Base-by-base conservation (phyloP, 2,888 invertebrate genomes). In the Leptinotarsa haldemani region DNA sequence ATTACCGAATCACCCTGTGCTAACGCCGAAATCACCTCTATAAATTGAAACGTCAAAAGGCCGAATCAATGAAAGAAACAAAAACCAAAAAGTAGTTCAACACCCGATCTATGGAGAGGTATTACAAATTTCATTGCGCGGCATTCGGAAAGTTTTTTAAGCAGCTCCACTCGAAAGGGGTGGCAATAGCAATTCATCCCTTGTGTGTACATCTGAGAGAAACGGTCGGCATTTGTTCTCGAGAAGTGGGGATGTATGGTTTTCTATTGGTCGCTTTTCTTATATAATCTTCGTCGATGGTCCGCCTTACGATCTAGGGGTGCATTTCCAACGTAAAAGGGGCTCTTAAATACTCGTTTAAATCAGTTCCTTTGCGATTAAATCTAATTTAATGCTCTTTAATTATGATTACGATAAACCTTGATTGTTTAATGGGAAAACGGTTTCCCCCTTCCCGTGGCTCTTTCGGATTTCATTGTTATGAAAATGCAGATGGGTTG, bases 341-440 rank as follows among this genome's bases (percentile, higher is more conserved):
- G 74, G 73, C 80, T 78, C 81, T 82, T 81, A 82, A 82, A 82
- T 79, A 78, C 80, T 79, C 82, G 82, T 82, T 82, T 80, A 77
- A 81, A 82, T 81, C 80, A 79, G 81, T 80, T 80, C 82, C 81
- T 84, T 83, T 82, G 77, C 82, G 85, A 84, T 85, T 83, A 84
- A 80, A 84, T 83, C 83, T 82, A 82, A 82, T 84, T 84, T 83
- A 82, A 83, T 82, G 79, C 80, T 80, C 73, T 80, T 81, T 83
- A 83, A 83, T 83, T 80, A 78, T 79, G 80, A 80, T 79, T 78
- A 74, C 78, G 80, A 80, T 81, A 81, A 80, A 75, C 71, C 77
- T 73, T 72, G 80, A 80, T 81, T 81, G 81, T 81, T 78, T 79
- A 76, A 74, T 69, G 74, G 69, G 71, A 53, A 71, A 74, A 74